A percentile compares a stretch with the other conserved stretches of the same genome.
Evolutionary conservation across 37 sponge, comb jelly and placozoan genomes (phyloP).

Genomic region (Ephydatia muelleri): DNA sequence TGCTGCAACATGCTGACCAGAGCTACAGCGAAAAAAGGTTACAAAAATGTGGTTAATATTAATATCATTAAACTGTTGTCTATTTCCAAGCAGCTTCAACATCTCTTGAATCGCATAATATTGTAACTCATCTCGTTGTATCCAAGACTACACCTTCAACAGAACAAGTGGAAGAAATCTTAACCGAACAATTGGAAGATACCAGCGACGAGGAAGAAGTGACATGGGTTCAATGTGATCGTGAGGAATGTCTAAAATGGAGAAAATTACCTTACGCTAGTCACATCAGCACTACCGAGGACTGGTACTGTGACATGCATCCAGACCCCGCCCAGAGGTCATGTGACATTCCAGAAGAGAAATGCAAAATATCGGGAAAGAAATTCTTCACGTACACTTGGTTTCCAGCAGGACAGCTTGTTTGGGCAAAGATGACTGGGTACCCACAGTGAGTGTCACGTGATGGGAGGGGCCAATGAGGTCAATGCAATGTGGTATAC

Average conservation of each 20-base stretch:
- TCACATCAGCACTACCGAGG: background rate
- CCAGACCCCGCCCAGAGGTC: slow-evolving; percentile 16
- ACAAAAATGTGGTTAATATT: too few relatives aligned
- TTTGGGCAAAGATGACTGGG: slow-evolving; percentile 69
- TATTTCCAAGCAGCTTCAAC: background rate
- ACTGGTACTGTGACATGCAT: background rate
- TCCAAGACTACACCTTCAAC: background rate
- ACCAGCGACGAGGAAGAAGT: background rate
- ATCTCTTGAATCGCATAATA: background rate
- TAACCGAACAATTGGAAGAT: background rate
- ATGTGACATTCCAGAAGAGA: slow-evolving; percentile 72
- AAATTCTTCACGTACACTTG: slow-evolving; percentile 28
- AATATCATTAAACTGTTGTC: too few relatives aligned
- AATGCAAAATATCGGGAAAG: slow-evolving; percentile 1
- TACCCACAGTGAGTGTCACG: slow-evolving; percentile 54
- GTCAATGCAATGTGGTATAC: background rate
- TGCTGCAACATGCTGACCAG: background rate
- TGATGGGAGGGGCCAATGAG: background rate
- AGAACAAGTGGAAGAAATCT: background rate
- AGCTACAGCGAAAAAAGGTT: background rate
- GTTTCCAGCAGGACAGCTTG: slow-evolving; percentile 56
- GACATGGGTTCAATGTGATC: background rate
- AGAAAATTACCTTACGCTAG: background rate
- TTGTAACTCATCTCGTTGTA: background rate
- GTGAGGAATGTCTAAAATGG: background rate